Base-by-base conservation (phyloP, 2,113 vertebrate genomes). In the Leucopternis melanops region DNA sequence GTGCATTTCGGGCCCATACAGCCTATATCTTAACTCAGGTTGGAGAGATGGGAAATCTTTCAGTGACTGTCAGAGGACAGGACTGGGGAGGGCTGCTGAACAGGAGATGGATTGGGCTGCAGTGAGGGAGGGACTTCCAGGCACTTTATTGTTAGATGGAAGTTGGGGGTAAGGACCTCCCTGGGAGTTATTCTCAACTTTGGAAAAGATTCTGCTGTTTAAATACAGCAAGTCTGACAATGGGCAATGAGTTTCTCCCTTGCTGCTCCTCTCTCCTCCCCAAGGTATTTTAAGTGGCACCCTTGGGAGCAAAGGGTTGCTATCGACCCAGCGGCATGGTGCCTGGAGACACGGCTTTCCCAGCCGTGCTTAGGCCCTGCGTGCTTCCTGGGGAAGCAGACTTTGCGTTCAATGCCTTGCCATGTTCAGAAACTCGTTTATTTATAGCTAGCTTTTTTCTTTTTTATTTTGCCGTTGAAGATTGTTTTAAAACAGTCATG, bases 81-180 rank as follows among this genome's bases (percentile, higher is more conserved):
- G 34, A 8, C 20, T 5, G 9, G 67, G n/a, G 9, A 67, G 19
- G 25, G 9, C 52, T 71, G n/a, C 19, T 50, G 52, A 50, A 83
- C 17, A 50, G 22, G 27, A n/a, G 32, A 29, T 3, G 1, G 6
- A 8, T 18, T 1, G 0, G 34, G n/a, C 11, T 83, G 54, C 45
- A 65, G 32, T 25, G 32, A 65, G 21, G 14, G 31, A 82, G 36
- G 44, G n/a, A 29, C 11, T 65, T 88, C 52, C n/a, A 77, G 54
- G 6, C 5, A 17, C 16, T 61, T 42, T 4, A 4, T 32, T 67
- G 34, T 44, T 38, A 55, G 32, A n/a, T 27, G 20, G 25, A 88
- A 58, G 7, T 2, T 13, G 16, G 6, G 9, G 10, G 16, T 61
- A 32, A 81, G 17, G 40, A 18, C 22, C 16, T 45, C 8, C 29